Base-by-base conservation (phyloP, 2,797 vertebrate species). In the Epinephelus coioides region DNA sequence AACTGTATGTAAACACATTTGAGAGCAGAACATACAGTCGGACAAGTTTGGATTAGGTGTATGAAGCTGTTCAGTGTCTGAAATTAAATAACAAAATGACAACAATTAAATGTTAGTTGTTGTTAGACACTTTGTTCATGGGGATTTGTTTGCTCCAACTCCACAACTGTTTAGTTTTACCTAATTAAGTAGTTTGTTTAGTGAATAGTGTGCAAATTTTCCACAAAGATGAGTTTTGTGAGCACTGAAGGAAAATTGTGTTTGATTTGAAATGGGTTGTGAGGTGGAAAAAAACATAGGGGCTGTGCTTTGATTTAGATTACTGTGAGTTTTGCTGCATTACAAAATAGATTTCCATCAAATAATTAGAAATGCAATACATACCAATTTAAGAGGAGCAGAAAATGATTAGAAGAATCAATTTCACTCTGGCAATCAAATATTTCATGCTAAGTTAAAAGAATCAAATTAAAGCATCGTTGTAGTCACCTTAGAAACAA, bases 101-200 rank as follows among this genome's bases (percentile, higher is more conserved):
- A 77, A 54, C 78, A 85, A 85, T 88, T 69, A 77, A 79, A 84
- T 66, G 62, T 62, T 79, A 61, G 83, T 86, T 88, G 57, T 70
- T 50, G 13, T 25, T 14, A 82, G 59, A 63, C 66, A 70, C 40
- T 27, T 17, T 10, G 55, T 78, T 83, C 44, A 9, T 6, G 6
- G 73, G 63, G 69, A 78, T 75, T 61, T 72, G 56, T 78, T 83
- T 59, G 14, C 57, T 76, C 19, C 27, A 49, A 64, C 72, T 54
- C 46, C 14, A 57, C 17, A 9, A 46, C 57, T 67, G 82, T 80
- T 84, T 64, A 66, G 44, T 69, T 82, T 73, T 27, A 66, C 25
- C 56, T 53, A 69, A 90, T 88, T 76, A 81, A 65, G 27, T 38
- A 44, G 73, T 82, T 84, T 84, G 78, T 87, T 89, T 75, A 69